A percentile compares a stretch with the other conserved stretches of the same genome.
Evolutionary conservation across 2,888 invertebrate genomes (phyloP).

Genomic region (Aleiodes leptofemur): DNA sequence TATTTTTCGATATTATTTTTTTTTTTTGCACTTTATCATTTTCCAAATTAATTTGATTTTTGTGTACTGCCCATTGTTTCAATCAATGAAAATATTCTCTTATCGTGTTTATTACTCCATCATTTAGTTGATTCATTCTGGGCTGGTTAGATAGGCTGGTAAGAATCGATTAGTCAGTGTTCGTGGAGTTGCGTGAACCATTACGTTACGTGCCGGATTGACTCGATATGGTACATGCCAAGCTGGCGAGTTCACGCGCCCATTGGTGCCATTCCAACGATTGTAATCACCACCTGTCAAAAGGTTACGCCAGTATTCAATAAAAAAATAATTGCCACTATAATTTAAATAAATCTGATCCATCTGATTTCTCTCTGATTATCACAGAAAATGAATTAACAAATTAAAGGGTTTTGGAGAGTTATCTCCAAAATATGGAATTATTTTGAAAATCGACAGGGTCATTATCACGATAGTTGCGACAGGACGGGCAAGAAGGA

Average conservation of each 20-base stretch:
- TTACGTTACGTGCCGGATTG: slow-evolving; percentile 75
- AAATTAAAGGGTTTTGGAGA: too few species aligned
- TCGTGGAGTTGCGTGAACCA: slow-evolving; percentile 75
- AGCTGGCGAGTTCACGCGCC: slow-evolving; percentile 74
- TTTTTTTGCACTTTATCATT: not conserved
- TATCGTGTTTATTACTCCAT: slow-evolving; percentile 36
- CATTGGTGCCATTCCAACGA: slow-evolving; percentile 72
- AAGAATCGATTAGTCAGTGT: slow-evolving; percentile 75
- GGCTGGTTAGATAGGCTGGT: slow-evolving; percentile 65
- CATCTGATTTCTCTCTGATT: slow-evolving; percentile 5
- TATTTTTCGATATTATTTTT: slow-evolving; percentile 21
- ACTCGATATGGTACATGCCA: slow-evolving; percentile 74
- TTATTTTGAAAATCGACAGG: too few species aligned
- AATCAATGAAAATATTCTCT: slow-evolving; percentile 9
- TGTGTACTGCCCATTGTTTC: not conserved
- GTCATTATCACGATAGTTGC: too few species aligned
- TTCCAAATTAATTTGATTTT: slow-evolving; percentile 27
- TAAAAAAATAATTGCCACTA: slow-evolving; percentile 48
- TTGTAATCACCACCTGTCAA: slow-evolving; percentile 75
- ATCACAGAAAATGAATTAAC: slow-evolving; percentile 32
- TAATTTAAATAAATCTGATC: not conserved
- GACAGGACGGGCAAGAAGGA: too few species aligned
- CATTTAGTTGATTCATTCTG: slow-evolving; percentile 59
- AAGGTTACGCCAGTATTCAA: slow-evolving; percentile 61
- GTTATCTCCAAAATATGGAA: too few species aligned